Evolutionary conservation across 2,888 invertebrate genomes (phyloP).

Genomic region (Pseudoips prasinana): DNA sequence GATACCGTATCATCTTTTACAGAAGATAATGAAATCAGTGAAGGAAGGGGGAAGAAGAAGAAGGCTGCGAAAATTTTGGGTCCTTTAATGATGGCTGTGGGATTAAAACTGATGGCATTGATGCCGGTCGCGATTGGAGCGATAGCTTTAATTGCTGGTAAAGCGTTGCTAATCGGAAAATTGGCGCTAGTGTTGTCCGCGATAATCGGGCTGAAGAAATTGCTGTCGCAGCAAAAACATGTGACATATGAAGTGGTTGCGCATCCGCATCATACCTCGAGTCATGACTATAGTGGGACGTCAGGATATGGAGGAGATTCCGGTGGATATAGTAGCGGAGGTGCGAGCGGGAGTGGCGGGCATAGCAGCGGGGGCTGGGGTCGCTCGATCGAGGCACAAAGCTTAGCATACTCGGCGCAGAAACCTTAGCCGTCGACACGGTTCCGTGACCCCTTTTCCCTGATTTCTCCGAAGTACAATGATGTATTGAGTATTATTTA

Average conservation of each 20-base stretch:
- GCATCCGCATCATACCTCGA: slow-evolving; percentile 89
- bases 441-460: slow-evolving; percentile 57
- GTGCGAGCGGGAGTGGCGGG: slow-evolving; percentile 76
- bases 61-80: slow-evolving; percentile 90
- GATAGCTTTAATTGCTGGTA: slow-evolving; percentile 92
- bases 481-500: slow-evolving; percentile 46
- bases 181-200: slow-evolving; percentile 91
- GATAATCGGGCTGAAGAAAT: slow-evolving; percentile 92
- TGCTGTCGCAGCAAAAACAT: slow-evolving; percentile 90
- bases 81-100: slow-evolving; percentile 88
- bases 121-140: slow-evolving; percentile 90
- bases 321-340: slow-evolving; percentile 75
- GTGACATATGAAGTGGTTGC: slow-evolving; percentile 94
- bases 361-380: slow-evolving; percentile 87
- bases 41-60: slow-evolving; percentile 91
- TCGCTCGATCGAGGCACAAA: slow-evolving; percentile 88
- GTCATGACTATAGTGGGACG: slow-evolving; percentile 83
- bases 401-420: slow-evolving; percentile 90
- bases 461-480: slow-evolving; percentile 62
- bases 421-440: slow-evolving; percentile 80
- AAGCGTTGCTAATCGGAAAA: slow-evolving; percentile 92
- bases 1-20: slow-evolving; percentile 85
- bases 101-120: slow-evolving; percentile 89
- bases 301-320: slow-evolving; percentile 85
- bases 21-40: slow-evolving; percentile 80